phyloP scores from a whole-genome alignment of 1,140 invertebrate species.

The Colletes latitarsis region DNA sequence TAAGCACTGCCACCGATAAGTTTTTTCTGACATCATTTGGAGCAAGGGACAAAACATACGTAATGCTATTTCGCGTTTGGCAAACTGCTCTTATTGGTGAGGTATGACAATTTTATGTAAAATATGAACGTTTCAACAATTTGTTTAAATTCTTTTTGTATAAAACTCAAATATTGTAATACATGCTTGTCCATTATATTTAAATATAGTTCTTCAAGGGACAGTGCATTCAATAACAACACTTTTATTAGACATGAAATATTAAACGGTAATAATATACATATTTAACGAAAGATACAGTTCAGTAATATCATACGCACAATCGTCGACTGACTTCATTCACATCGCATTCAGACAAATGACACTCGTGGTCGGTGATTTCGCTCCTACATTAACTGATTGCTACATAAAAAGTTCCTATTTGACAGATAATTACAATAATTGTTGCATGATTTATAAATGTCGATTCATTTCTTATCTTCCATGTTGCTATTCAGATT shows the following conservation, averaged over 20 bases:
- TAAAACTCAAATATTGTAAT: not conserved
- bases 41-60: conserved; percentile 94
- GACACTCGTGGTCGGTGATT: too few relatives aligned
- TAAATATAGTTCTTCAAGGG: too few relatives aligned
- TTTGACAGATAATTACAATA: not conserved
- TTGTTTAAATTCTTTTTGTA: not conserved
- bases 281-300: too few relatives aligned
- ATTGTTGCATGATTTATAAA: not conserved
- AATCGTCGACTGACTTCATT: too few relatives aligned
- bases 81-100: conserved; percentile 96
- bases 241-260: too few relatives aligned
- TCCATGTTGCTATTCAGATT: not conserved
- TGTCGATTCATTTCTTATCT: not conserved
- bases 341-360: too few relatives aligned
- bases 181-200: not conserved
- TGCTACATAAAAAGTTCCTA: not conserved
- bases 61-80: conserved; percentile 97
- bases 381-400: too few relatives aligned
- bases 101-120: conserved; percentile 78
- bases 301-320: too few relatives aligned
- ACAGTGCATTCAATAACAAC: too few relatives aligned
- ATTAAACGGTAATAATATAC: too few relatives aligned
- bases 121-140: conserved; percentile 4
- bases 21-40: conserved; percentile 97
- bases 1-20: conserved; percentile 91